These are phyloP conservation scores for Siphlonurus alternatus DNA, from an alignment of 2,888 invertebrate genomes.

Conservation along the genomic window DNA sequence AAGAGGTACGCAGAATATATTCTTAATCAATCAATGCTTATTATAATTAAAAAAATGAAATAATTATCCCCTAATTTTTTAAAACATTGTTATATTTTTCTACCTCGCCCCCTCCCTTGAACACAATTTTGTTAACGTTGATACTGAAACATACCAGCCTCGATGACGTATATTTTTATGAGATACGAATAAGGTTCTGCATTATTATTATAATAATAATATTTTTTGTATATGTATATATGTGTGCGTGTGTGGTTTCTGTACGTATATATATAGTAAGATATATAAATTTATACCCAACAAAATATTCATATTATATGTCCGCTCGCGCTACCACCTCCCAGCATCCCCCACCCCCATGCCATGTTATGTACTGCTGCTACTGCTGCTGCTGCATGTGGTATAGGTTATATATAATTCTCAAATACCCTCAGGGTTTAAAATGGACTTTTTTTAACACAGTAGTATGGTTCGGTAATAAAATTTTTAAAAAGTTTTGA, in stretches of 20 bases:
- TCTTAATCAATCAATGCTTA: too few relatives aligned
- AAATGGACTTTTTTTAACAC: background rate
- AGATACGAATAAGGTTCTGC: background rate
- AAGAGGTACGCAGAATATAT: too few relatives aligned
- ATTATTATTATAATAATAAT: background rate
- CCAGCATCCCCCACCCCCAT: too few relatives aligned
- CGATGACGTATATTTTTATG: background rate
- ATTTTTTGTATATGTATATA: too few relatives aligned
- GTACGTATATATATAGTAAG: background rate
- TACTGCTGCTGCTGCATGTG: background rate
- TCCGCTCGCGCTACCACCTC: background rate
- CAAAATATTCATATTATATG: background rate
- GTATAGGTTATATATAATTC: constrained; percentile 2
- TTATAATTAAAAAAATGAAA: too few relatives aligned
- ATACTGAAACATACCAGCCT: too few relatives aligned
- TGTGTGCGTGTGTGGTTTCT: background rate
- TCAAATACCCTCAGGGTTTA: constrained; percentile 1
- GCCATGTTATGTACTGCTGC: background rate
- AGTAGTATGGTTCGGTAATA: constrained; percentile 3
- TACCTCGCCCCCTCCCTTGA: too few relatives aligned
- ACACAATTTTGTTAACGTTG: too few relatives aligned
- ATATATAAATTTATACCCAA: constrained; percentile 1
- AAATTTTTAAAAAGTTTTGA: constrained; percentile 3
- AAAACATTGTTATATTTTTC: too few relatives aligned
- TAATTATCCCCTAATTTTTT: too few relatives aligned